Percentiles rank a stretch among this genome's conserved stretches.
Conservation (phyloP, 1,140 invertebrate genomes). For the Zaprionus tsacasi region DNA sequence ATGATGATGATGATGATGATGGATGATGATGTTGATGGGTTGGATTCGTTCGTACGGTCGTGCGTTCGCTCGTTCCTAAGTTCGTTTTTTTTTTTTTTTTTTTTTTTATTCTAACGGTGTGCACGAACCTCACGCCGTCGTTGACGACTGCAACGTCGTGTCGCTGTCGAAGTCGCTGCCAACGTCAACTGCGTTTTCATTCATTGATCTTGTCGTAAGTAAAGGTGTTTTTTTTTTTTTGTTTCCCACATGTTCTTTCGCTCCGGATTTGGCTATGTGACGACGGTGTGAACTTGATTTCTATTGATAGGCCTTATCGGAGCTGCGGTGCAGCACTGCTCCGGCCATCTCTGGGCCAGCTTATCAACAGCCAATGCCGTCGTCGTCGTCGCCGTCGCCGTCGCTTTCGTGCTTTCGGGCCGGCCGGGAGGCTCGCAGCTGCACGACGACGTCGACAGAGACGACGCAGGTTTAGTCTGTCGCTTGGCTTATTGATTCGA, state of each 20-base stretch:
- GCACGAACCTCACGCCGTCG: conserved; percentile 10
- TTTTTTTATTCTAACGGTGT: conserved; percentile 52
- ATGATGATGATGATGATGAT: no score
- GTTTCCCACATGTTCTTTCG: conserved; percentile 5
- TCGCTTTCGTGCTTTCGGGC: neutral
- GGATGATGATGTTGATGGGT: neutral
- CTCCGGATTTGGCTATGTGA: neutral
- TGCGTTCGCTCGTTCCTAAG: conserved; percentile 26
- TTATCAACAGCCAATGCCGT: conserved; percentile 30
- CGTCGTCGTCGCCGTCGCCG: neutral
- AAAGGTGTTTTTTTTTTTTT: conserved; percentile 3
- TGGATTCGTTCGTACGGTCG: conserved; percentile 6
- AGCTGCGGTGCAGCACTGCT: neutral
- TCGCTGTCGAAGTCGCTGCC: conserved; percentile 4
- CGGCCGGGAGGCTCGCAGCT: conserved; percentile 34
- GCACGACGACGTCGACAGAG: conserved; percentile 9
- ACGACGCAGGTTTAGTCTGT: conserved; percentile 16
- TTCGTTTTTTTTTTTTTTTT: neutral
- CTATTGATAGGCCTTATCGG: conserved; percentile 34
- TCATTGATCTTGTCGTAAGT: conserved; percentile 38
- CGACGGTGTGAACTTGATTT: conserved; percentile 38
- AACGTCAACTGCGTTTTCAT: conserved; percentile 38
- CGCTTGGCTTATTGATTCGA: conserved; percentile 48
- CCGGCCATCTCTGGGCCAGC: conserved; percentile 18
- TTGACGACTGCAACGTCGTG: conserved; percentile 8